Evolutionary conservation across 2,888 invertebrate genomes (phyloP).

Genomic region (Morpho helenor): DNA sequence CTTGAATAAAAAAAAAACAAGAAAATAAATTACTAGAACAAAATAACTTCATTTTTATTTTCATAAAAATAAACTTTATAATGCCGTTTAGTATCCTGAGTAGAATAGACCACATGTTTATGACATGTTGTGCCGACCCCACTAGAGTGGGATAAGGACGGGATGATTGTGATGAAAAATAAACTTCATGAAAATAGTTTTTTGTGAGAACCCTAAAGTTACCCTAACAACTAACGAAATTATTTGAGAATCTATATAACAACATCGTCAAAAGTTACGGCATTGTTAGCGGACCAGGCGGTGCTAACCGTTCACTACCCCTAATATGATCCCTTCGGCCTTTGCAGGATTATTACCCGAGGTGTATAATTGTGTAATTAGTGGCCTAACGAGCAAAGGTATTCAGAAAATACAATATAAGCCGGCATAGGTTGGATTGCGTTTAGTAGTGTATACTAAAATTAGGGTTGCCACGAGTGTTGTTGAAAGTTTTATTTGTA

Average conservation of each 20-base stretch:
- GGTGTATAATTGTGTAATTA: constrained; percentile 12
- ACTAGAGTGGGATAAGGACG: too few relatives aligned
- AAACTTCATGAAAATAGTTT: too few relatives aligned
- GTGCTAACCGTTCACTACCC: constrained; percentile 7
- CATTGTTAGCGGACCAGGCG: constrained; percentile 9
- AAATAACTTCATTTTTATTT: not conserved
- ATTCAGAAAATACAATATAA: constrained; percentile 23
- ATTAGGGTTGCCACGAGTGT: constrained; percentile 6
- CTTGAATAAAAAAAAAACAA: too few relatives aligned
- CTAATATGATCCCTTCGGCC: constrained; percentile 14
- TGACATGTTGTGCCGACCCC: too few relatives aligned
- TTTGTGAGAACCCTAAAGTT: constrained; percentile 2
- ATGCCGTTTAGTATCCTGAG: too few relatives aligned
- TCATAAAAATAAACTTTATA: not conserved
- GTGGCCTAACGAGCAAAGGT: constrained; percentile 8
- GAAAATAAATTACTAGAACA: too few relatives aligned
- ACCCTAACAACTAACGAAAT: constrained; percentile 7
- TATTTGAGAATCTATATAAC: constrained; percentile 13
- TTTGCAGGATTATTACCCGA: constrained; percentile 11
- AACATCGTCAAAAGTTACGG: constrained; percentile 8
- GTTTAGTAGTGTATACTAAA: constrained; percentile 39
- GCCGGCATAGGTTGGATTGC: constrained; percentile 37
- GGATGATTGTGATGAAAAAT: too few relatives aligned
- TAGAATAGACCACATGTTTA: too few relatives aligned
- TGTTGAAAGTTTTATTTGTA: not conserved